Evolutionary conservation across 2,797 vertebrate genomes (phyloP).

Genomic region (Malurus splendens): DNA sequence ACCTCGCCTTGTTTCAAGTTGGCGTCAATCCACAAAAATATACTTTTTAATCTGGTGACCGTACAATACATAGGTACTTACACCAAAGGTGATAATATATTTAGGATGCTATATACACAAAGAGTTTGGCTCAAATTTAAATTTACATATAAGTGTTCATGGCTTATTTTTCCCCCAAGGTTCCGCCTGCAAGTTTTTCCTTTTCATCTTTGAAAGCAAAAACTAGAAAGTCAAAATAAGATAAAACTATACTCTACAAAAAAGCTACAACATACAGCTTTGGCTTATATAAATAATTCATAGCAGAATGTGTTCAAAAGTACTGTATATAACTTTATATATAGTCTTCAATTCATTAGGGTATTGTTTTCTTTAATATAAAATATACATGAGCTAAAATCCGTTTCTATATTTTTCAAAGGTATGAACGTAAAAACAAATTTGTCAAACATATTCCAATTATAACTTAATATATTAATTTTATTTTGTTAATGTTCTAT

Average conservation of each 20-base stretch:
- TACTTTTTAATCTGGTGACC: conserved; percentile 91
- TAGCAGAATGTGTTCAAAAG: conserved; percentile 91
- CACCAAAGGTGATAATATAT: conserved; percentile 93
- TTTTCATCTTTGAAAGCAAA: conserved; percentile 84
- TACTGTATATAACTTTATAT: conserved; percentile 88
- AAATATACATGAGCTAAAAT: conserved; percentile 85
- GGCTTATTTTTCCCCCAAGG: conserved; percentile 96
- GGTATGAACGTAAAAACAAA: conserved; percentile 78
- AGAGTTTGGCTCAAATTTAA: conserved; percentile 97
- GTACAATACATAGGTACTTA: conserved; percentile 90
- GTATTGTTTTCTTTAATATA: conserved; percentile 82
- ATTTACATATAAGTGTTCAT: conserved; percentile 98
- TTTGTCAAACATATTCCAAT: conserved; percentile 78
- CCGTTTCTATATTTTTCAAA: conserved; percentile 76
- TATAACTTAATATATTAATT: conserved; percentile 86
- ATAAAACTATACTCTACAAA: conserved; percentile 89
- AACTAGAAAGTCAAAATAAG: conserved; percentile 83
- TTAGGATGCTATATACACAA: conserved; percentile 91
- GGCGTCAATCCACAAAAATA: conserved; percentile 99
- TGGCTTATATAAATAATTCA: conserved; percentile 98
- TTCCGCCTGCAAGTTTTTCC: conserved; percentile 86
- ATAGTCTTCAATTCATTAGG: conserved; percentile 86
- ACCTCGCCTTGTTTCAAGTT: conserved; percentile 88
- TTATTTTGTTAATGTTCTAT: conserved; percentile 76
- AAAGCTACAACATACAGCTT: conserved; percentile 90